Evolutionary conservation across 2,113 vertebrate species (phyloP), one percentile per base, ranked within the genome.

Genomic region (Mirounga angustirostris): DNA sequence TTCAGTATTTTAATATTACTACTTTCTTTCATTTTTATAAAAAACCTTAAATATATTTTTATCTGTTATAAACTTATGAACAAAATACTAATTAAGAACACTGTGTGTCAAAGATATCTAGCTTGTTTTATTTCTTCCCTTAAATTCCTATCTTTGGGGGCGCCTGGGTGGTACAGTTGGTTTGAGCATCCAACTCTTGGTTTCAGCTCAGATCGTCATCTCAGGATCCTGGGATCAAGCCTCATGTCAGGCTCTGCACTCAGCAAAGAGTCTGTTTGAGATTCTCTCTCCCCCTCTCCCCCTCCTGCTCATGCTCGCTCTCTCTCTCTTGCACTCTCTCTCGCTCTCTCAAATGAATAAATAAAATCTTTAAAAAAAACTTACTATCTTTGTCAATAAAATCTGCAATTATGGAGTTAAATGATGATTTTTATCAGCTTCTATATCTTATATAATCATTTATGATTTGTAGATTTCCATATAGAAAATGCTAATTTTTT

Each of bases 401-500:
- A 69, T 65, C 19, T 89, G 26, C 63, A 82, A 78, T 56, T 74
- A 82, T 50, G 56, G 30, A 3, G 43, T 7, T 92, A 92, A 76
- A 63, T 94, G n/a, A 63, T 43, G 79, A 73, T 33, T 83, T 93
- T 69, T 69, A 5, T 83, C 26, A 63, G 50, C 28, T 85, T 61
- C 5, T 81, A 0, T 87, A 14, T 52, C 50, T 97, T 61, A 43
- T 4, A 65, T 74, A 83, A 90, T 90, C 22, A 91, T 65, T 74
- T n/a, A 18, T 52, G 54, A 80, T 85, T 76, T 85, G 16, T 83
- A 36, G 30, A 85, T 69, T 26, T 88, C 7, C 7, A 30, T 14
- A 40, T n/a, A 63, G 24, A 83, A 93, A 95, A 96, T 80, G 5
- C 33, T 93, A 7, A 33, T 85, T 6, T 61, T 91, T 83, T 81